Conservation (phyloP, 2,888 invertebrate genomes). For the Drosophila macrospina region DNA sequence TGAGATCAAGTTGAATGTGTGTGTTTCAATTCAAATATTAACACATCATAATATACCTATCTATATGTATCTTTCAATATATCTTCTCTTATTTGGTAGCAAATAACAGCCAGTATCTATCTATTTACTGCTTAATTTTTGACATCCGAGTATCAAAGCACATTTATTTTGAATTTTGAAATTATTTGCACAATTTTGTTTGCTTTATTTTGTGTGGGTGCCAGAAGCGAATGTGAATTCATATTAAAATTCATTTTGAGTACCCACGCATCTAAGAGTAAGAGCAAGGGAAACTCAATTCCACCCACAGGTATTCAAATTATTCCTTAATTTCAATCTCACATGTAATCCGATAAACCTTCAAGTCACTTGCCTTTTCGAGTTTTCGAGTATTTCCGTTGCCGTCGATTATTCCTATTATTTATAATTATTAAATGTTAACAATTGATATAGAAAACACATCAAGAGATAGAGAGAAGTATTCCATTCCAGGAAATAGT, state of each 20-base stretch:
- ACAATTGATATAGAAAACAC: slow-evolving; percentile 23
- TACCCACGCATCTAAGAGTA: slow-evolving; percentile 7
- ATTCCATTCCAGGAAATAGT: neutral
- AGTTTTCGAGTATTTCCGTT: slow-evolving; percentile 3
- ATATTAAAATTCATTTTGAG: slow-evolving; percentile 17
- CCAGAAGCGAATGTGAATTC: slow-evolving; percentile 14
- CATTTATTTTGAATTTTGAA: slow-evolving; percentile 26
- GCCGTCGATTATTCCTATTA: slow-evolving; percentile 3
- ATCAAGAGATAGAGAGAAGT: neutral
- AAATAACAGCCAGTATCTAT: slow-evolving; percentile 25
- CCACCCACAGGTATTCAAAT: neutral
- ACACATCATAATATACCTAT: slow-evolving; percentile 52
- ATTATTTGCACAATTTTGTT: slow-evolving; percentile 52
- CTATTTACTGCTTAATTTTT: slow-evolving; percentile 10
- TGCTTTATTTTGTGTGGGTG: slow-evolving; percentile 23
- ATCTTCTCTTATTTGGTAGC: slow-evolving; percentile 23
- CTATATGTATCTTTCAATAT: slow-evolving; percentile 6
- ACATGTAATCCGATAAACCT: slow-evolving; percentile 16
- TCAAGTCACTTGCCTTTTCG: slow-evolving; percentile 20
- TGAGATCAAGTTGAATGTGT: slow-evolving; percentile 41
- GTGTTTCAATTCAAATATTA: slow-evolving; percentile 65
- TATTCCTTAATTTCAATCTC: slow-evolving; percentile 11
- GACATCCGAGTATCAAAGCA: slow-evolving; percentile 23
- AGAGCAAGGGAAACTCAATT: neutral
- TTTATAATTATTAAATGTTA: slow-evolving; percentile 3